Base-by-base conservation (phyloP, 1,140 invertebrate genomes). In the Drosophila azteca region DNA sequence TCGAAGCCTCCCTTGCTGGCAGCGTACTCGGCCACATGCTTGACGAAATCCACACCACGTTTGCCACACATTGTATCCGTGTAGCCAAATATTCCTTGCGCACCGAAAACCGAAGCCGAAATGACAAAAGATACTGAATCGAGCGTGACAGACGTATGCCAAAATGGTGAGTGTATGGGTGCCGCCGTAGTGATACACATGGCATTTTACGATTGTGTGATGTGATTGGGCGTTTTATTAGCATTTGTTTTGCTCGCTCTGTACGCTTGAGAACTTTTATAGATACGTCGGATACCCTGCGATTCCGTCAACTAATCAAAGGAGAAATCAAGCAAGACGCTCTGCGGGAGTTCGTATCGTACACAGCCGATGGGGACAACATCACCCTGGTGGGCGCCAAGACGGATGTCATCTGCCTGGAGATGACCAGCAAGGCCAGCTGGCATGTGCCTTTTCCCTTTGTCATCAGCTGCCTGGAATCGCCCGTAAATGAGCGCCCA, bases 1-100 rank as follows among this genome's bases (percentile, higher is more conserved):
- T 92, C 93, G 68, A 93, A 93, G 45, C 90, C 83, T 31, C 91
- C 89, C 0, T 70, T 22, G 17, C 90, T 90, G 3, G 58, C 43
- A 1, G 91, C 45, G 52, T 26, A 79, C 20, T 92, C 75, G 7
- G 91, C 77, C 3, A 92, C 11, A 13, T 70, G 35, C 73, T 91
- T 92, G 2, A 93, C 50, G 20, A 93, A 53, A 50, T 92, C 90
- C 6, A 90, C 57, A 22, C 87, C 90, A 22, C 77, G 72, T 62
- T 94, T 69, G n/a, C 66, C 50, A 1, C 90, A 74, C 91, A 91
- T 91, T 62, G 29, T 58, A 35, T 26, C 11, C 3, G 17, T 20
- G 17, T 20, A 20, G 17, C 17, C 17, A 20, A 1, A 35, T 57
- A 50, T 59, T 70, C 73, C 73, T 60, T 70, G 31, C 72, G 7